Evolutionary conservation across 2,113 vertebrate species (phyloP).

Genomic region (Austrofundulus limnaeus): DNA sequence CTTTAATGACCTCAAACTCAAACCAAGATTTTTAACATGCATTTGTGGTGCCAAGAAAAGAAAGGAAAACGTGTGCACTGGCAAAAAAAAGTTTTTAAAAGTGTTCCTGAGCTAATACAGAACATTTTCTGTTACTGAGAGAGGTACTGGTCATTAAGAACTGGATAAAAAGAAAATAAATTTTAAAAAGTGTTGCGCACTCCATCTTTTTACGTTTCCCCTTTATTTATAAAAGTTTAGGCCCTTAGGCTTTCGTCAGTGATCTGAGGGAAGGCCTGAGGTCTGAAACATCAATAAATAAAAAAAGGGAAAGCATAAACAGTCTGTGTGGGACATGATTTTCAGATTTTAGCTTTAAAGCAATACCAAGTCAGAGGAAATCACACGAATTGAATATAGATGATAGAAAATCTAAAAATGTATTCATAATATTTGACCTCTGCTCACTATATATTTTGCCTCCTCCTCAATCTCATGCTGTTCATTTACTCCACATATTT

Average conservation of each 20-base stretch:
- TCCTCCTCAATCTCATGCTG: constrained; percentile 6
- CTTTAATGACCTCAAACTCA: neutral
- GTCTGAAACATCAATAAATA: constrained; percentile 1
- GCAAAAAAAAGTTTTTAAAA: neutral
- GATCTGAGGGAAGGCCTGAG: neutral
- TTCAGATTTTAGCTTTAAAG: neutral
- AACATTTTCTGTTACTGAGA: neutral
- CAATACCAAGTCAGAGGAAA: neutral
- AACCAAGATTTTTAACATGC: neutral
- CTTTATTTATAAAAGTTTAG: neutral
- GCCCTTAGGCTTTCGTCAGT: neutral
- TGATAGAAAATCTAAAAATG: neutral
- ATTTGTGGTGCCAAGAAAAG: too few species aligned
- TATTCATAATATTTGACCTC: neutral
- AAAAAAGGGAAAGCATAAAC: neutral
- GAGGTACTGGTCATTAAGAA: neutral
- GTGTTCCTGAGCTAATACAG: neutral
- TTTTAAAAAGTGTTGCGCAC: neutral
- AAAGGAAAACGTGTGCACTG: too few species aligned
- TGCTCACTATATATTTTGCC: neutral
- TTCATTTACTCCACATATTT: constrained; percentile 14
- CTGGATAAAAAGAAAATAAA: neutral
- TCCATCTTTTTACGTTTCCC: neutral
- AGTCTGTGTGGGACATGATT: neutral
- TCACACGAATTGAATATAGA: neutral